Percentiles rank a stretch among this genome's conserved stretches.
Evolutionary conservation across 2,888 invertebrate species (phyloP).

Genomic region (Eumerus sabulonum): DNA sequence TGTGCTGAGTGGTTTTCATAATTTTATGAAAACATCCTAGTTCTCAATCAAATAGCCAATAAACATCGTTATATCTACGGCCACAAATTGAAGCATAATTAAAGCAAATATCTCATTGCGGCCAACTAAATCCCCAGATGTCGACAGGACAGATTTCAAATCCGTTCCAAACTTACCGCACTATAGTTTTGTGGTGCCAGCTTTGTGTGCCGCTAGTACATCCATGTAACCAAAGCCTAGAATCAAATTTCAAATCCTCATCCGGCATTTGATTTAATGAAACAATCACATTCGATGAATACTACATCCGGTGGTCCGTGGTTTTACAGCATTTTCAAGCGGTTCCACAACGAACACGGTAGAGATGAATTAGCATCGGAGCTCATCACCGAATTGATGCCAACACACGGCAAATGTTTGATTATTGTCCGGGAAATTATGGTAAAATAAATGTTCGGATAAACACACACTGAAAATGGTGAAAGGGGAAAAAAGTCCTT

Average conservation of each 20-base stretch:
- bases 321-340: slow-evolving; percentile 28
- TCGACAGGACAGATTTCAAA: too few relatives aligned
- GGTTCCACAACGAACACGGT: slow-evolving; percentile 14
- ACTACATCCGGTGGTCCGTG: slow-evolving; percentile 37
- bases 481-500: not conserved
- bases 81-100: slow-evolving; percentile 24
- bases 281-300: slow-evolving; percentile 56
- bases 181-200: not conserved
- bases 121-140: not conserved
- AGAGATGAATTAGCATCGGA: not conserved
- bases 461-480: slow-evolving; percentile 9
- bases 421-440: slow-evolving; percentile 60
- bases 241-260: slow-evolving; percentile 46
- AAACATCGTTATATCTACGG: not conserved
- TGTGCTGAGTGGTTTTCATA: too few relatives aligned
- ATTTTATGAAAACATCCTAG: too few relatives aligned
- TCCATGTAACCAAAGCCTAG: not conserved
- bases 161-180: not conserved
- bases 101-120: slow-evolving; percentile 13
- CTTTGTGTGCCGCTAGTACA: not conserved
- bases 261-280: slow-evolving; percentile 62
- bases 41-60: too few relatives aligned
- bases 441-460: slow-evolving; percentile 65
- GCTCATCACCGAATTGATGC: slow-evolving; percentile 46
- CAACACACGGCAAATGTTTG: slow-evolving; percentile 58